Evolutionary conservation across 2,888 invertebrate species (phyloP).

Genomic region (Perizoma flavofasciatum): DNA sequence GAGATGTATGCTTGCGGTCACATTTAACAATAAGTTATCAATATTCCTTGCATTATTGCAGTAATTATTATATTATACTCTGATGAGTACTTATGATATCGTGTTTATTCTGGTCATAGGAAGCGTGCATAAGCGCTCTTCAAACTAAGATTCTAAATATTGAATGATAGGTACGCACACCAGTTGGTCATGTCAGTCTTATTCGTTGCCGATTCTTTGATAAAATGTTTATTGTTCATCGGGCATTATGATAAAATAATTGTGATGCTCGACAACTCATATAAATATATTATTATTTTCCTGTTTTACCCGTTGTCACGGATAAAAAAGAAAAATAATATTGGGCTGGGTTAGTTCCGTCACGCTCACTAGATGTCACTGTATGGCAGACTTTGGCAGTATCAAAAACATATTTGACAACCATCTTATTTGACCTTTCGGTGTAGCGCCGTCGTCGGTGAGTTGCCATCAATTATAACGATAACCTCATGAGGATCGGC

Average conservation of each 20-base stretch:
- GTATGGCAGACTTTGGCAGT: no score
- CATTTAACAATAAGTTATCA: constrained; percentile 70
- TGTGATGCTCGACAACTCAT: constrained; percentile 4
- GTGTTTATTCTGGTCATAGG: constrained; percentile 83
- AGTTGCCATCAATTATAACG: no score
- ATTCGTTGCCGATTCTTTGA: constrained; percentile 36
- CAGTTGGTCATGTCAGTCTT: constrained; percentile 52
- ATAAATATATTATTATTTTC: not conserved
- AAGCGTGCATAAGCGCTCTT: constrained; percentile 59
- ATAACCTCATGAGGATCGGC: not conserved
- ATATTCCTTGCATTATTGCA: constrained; percentile 65
- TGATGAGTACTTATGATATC: constrained; percentile 64
- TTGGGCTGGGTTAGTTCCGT: no score
- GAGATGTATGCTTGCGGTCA: constrained; percentile 74
- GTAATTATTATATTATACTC: constrained; percentile 33
- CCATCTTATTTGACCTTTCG: no score
- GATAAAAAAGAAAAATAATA: no score
- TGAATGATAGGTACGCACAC: constrained; percentile 50
- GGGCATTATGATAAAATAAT: no score
- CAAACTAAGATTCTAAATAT: constrained; percentile 63
- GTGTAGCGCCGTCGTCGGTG: no score
- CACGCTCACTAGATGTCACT: no score
- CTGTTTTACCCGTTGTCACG: no score
- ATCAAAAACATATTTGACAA: no score
- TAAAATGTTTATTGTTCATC: not conserved